Evolutionary conservation across 2,797 vertebrate genomes (phyloP).

Genomic region (Melopsittacus undulatus): DNA sequence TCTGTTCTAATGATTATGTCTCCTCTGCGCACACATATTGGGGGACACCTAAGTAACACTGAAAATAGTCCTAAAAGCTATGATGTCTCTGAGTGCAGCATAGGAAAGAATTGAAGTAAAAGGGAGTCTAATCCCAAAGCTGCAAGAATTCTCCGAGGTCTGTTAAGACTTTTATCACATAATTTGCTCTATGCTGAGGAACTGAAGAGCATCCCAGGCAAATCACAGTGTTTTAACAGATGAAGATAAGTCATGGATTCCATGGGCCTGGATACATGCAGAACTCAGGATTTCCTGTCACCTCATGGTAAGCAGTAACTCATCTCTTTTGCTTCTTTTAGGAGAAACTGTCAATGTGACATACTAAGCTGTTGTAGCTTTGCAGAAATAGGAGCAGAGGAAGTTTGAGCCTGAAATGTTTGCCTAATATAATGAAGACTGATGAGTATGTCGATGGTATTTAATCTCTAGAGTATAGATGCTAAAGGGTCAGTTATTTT

Average conservation of each 20-base stretch:
- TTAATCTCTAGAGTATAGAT: neutral
- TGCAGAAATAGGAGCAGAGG: neutral
- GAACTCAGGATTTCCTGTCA: neutral
- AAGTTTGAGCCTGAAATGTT: neutral
- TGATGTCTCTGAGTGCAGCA: neutral
- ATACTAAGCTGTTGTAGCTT: neutral
- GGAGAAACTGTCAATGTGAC: neutral
- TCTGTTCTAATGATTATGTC: neutral
- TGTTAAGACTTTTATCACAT: neutral
- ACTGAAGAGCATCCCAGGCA: neutral
- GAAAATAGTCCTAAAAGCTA: neutral
- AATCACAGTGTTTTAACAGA: neutral
- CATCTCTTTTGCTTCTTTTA: neutral
- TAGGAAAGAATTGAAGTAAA: neutral
- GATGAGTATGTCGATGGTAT: neutral
- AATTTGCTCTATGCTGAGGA: neutral
- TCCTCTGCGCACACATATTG: neutral
- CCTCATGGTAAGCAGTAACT: neutral
- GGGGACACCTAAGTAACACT: neutral
- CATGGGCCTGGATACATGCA: neutral
- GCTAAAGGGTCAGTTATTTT: neutral
- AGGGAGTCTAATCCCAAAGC: neutral
- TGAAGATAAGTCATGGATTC: neutral
- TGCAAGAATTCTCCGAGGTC: neutral
- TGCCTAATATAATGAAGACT: neutral